Base-by-base conservation (phyloP, 2,113 vertebrate species). In the Probosciger aterrimus region DNA sequence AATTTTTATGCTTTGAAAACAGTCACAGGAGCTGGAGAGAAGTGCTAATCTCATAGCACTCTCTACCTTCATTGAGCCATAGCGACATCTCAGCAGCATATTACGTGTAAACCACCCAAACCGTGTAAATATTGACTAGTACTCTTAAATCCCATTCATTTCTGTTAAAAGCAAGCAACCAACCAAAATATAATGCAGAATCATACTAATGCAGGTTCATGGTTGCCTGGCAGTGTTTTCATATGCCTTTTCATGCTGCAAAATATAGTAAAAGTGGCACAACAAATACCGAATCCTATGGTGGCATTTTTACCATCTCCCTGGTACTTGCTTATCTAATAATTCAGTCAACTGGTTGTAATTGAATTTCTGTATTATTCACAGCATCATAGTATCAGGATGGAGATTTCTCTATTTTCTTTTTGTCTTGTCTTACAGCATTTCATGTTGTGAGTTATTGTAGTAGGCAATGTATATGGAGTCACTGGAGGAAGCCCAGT, bases 331-430 rank as follows among this genome's bases (percentile, higher is more conserved):
- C 35, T 76, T 50, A 46, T 46, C 47, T 75, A 5, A 25, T 59
- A 41, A 46, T 81, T 59, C 49, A 53, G 1, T 80, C 71, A 70
- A 1, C 13, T 92, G 67, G 1, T 20, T 78, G 90, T 90, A 68
- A 50, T 44, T 82, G 15, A 8, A 22, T 81, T 53, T 80, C 10
- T 77, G 33, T 59, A 5, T 59, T 94, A 60, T 20, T 64, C 23
- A 23, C 28, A 14, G 41, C 62, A 4, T 30, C 0, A 0, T 9
- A 49, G 41, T 33, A 33, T 59, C 31, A 35, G 46, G 25, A n/a
- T 12, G 50, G 39, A 70, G 71, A 9, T 60, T 50, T 35, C 71
- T 57, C 4, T 87, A 2, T 62, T 89, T 41, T 75, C 23, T 79
- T 84, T 50, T 25, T 37, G 35, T 52, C 33, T 62, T 24, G 25